A percentile compares a stretch with the other conserved stretches of the same genome.
Evolutionary conservation across 2,797 vertebrate genomes (phyloP).

Genomic region (Bradypodion ventrale): DNA sequence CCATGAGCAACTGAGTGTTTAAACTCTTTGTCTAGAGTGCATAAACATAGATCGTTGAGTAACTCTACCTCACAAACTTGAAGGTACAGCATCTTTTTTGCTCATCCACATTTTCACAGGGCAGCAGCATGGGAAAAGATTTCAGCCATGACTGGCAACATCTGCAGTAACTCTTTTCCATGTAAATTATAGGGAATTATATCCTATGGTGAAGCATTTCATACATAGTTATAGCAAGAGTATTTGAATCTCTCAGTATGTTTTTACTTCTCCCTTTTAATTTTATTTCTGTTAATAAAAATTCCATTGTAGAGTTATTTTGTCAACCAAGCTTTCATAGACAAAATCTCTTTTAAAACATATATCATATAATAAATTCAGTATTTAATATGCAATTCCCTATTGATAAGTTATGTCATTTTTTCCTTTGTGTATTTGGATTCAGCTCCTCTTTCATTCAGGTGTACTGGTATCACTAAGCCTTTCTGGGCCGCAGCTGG

Average conservation of each 20-base stretch:
- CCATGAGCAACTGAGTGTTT: not conserved
- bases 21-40: not conserved
- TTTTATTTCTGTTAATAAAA: conserved; percentile 27
- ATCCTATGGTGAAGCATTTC: not conserved
- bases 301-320: conserved; percentile 39
- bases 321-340: not conserved
- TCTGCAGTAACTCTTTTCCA: not conserved
- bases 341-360: conserved; percentile 10
- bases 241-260: conserved; percentile 13
- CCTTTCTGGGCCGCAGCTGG: conserved; percentile 88
- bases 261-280: not conserved
- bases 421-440: conserved; percentile 61
- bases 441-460: conserved; percentile 89
- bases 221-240: conserved; percentile 4
- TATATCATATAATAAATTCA: conserved; percentile 40
- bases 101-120: conserved; percentile 19
- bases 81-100: not conserved
- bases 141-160: conserved; percentile 4
- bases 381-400: conserved; percentile 41
- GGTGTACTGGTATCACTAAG: conserved; percentile 90
- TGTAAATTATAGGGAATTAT: not conserved
- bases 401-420: conserved; percentile 39
- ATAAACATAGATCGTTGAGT: not conserved
- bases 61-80: not conserved
- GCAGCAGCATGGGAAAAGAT: conserved; percentile 6